These are phyloP conservation scores for Pangasius krempfi DNA, from an alignment of 2,797 vertebrate species.

Conservation along the genomic window DNA sequence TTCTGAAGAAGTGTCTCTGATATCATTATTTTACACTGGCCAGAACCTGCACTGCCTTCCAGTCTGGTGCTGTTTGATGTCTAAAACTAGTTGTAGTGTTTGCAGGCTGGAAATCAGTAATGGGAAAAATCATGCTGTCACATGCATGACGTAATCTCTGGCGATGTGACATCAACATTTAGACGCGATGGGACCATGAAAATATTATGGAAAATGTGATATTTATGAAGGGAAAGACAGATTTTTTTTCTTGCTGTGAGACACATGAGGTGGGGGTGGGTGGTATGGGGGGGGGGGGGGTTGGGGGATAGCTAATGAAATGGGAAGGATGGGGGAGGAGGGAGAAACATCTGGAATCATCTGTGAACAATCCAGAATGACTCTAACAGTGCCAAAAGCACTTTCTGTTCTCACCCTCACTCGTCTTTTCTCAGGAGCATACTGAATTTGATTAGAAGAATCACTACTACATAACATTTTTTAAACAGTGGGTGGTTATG, in stretches of 20 bases:
- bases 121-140: slow-evolving; percentile 34
- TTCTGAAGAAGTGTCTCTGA: slow-evolving; percentile 13
- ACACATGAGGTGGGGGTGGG: slow-evolving; percentile 43
- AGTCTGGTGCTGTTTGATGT: slow-evolving; percentile 6
- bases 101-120: slow-evolving; percentile 5
- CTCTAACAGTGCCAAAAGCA: slow-evolving; percentile 70
- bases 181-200: neutral
- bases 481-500: neutral
- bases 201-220: slow-evolving; percentile 52
- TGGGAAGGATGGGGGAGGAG: slow-evolving; percentile 15
- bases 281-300: slow-evolving; percentile 50
- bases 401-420: slow-evolving; percentile 70
- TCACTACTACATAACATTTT: neutral
- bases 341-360: slow-evolving; percentile 56
- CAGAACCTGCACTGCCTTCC: neutral
- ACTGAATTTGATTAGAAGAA: slow-evolving; percentile 12
- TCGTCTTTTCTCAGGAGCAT: slow-evolving; percentile 15
- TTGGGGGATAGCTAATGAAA: slow-evolving; percentile 47
- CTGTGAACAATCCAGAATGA: slow-evolving; percentile 56
- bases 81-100: slow-evolving; percentile 29
- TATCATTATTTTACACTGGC: slow-evolving; percentile 4
- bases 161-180: slow-evolving; percentile 34
- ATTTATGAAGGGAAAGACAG: slow-evolving; percentile 38
- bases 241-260: slow-evolving; percentile 27
- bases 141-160: slow-evolving; percentile 41